These are phyloP conservation scores for Sprattus sprattus DNA, from an alignment of 2,113 vertebrate genomes.

Conservation along the genomic window DNA sequence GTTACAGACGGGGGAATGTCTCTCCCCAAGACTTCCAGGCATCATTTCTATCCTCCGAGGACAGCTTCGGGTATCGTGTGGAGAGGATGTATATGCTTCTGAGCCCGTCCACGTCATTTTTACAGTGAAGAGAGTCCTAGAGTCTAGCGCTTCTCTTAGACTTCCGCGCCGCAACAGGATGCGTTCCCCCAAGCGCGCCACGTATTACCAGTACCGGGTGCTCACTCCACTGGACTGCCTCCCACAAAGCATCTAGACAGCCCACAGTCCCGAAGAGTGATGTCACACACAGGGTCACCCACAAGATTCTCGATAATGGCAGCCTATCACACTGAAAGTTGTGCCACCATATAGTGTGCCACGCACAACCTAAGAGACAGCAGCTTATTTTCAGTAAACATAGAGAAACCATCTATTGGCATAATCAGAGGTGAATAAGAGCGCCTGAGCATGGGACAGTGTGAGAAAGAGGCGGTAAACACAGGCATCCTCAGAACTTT, in stretches of 20 bases:
- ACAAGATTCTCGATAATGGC: too few species aligned
- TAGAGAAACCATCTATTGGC: too few species aligned
- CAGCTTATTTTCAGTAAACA: too few species aligned
- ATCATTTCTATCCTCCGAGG: not conserved
- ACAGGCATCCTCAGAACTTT: too few species aligned
- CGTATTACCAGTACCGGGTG: not conserved
- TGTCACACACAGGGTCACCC: conserved; percentile 30
- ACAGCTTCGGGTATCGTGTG: conserved; percentile 3
- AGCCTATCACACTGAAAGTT: too few species aligned
- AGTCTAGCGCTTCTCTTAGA: not conserved
- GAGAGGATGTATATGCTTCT: not conserved
- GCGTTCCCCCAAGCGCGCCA: not conserved
- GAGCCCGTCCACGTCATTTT: not conserved
- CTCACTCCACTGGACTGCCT: conserved; percentile 24
- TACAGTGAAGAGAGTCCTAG: conserved; percentile 10
- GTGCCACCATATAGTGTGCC: too few species aligned
- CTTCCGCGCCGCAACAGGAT: not conserved
- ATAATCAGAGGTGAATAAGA: too few species aligned
- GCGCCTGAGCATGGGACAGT: too few species aligned
- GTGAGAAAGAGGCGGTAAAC: too few species aligned
- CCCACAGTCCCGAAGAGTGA: conserved; percentile 39
- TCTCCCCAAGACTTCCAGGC: not conserved
- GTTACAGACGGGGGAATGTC: not conserved
- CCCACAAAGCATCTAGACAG: conserved; percentile 27
- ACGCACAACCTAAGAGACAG: too few species aligned